A percentile compares a stretch with the other conserved stretches of the same genome.
phyloP scores from a whole-genome alignment of 2,797 vertebrate genomes.

The Thamnophis elegans region DNA sequence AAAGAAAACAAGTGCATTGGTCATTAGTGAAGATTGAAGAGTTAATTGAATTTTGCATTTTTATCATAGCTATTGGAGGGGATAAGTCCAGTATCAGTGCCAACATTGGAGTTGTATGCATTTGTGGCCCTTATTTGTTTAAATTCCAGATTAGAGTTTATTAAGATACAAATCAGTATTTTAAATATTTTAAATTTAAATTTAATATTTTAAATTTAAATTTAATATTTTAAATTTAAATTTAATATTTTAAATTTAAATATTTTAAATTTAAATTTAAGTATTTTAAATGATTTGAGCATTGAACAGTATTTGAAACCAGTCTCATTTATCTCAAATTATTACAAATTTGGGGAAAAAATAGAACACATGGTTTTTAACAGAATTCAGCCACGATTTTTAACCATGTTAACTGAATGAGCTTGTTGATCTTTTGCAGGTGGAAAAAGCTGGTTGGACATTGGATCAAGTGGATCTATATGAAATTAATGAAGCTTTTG shows the following conservation, averaged over 20 bases:
- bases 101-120: not conserved
- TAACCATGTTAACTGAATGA: not conserved
- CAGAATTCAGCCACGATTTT: not conserved
- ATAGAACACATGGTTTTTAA: not conserved
- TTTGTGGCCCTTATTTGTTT: not conserved
- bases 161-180: not conserved
- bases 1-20: too few species aligned
- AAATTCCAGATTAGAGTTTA: not conserved
- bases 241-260: too few species aligned
- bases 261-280: too few species aligned
- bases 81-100: not conserved
- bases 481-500: slow-evolving; percentile 97
- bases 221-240: too few species aligned
- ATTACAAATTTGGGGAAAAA: not conserved
- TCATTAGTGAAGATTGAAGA: not conserved
- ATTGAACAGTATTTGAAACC: not conserved
- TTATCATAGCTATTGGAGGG: not conserved
- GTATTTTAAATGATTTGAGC: not conserved
- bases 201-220: too few species aligned
- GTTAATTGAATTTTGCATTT: not conserved
- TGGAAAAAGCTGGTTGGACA: slow-evolving; percentile 89
- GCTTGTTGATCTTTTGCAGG: slow-evolving; percentile 66
- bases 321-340: not conserved
- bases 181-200: too few species aligned
- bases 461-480: slow-evolving; percentile 88